Evolutionary conservation across 2,888 invertebrate species (phyloP), one percentile per base, ranked within the genome.

Genomic region (Tetragnatha montana): DNA sequence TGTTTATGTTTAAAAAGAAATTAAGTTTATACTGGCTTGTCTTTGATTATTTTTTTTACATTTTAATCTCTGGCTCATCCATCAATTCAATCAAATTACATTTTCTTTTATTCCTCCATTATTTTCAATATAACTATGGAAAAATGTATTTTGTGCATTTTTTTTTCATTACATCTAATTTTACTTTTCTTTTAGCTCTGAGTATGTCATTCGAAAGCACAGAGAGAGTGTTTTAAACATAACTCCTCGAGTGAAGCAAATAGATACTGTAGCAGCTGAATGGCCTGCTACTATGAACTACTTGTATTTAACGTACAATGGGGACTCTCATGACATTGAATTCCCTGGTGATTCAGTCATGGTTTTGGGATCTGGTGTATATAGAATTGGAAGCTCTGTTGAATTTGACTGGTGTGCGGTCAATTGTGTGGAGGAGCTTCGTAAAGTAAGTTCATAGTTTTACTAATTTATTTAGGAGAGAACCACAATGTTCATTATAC

Each of bases 401-500:
- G 99, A 99, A 94, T 99, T 99, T 94, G 99, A 99, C 94, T 99
- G 99, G 97, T 99, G 99, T 93, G 99, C 99, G 21, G 99, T 99
- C 0, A 97, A 98, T 70, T 99, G 99, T 93, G 95, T 99, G 76
- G 95, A 97, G 88, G 98, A 99, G 93, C 94, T 99, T 17, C 95
- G 97, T 92, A 96, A 96, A 92, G 94, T 94, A 91, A 92, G 35
- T 35, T 4, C 4, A 35, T 92, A 50, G 91, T 83, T 78, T 90
- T 88, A 71, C 60, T 21, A 35, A 35, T 35, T 35, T 4, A 2
- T 35, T 35, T 35, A 35, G 35, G 35, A 35, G 35, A 35, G 4
- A 2, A 35, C 4, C 1, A 75, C 74, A 82, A 47, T 51, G n/a
- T 69, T 71, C 19, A n/a, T 14, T 8, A 49, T 70, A 19, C 8